Evolutionary conservation across 2,797 vertebrate genomes (phyloP).

Genomic region (Pipistrellus nathusii): DNA sequence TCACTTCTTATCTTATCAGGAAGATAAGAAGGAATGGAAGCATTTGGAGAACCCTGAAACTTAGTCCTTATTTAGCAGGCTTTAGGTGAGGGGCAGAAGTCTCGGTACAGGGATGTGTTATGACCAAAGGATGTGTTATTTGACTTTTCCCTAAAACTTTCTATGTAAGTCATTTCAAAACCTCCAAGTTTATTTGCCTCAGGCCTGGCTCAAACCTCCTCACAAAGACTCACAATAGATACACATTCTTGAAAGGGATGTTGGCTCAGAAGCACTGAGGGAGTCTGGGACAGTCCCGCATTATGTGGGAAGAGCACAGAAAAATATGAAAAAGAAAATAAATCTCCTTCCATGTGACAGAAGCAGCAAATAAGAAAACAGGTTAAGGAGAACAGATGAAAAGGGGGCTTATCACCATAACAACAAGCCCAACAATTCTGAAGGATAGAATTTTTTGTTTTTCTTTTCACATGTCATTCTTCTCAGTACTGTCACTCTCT

Average conservation of each 20-base stretch:
- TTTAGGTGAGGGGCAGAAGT: neutral
- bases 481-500: constrained; percentile 78
- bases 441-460: constrained; percentile 81
- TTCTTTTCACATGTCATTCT: constrained; percentile 86
- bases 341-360: neutral
- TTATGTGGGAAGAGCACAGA: constrained; percentile 36
- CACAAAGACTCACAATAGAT: neutral
- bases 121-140: neutral
- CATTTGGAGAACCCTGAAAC: neutral
- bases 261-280: constrained; percentile 42
- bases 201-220: constrained; percentile 5
- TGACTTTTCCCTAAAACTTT: constrained; percentile 19
- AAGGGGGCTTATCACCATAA: constrained; percentile 80
- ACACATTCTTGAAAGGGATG: neutral
- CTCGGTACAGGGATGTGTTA: neutral
- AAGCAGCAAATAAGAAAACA: constrained; percentile 57
- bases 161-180: neutral
- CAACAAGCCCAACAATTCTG: constrained; percentile 78
- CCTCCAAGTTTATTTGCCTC: neutral
- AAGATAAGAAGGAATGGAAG: neutral
- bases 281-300: constrained; percentile 20
- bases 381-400: constrained; percentile 77
- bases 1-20: neutral
- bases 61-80: neutral
- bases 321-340: neutral